A percentile compares a stretch with the other conserved stretches of the same genome.
These are phyloP conservation scores for Phainopepla nitens DNA, from an alignment of 2,113 vertebrate genomes.

Conservation along the genomic window DNA sequence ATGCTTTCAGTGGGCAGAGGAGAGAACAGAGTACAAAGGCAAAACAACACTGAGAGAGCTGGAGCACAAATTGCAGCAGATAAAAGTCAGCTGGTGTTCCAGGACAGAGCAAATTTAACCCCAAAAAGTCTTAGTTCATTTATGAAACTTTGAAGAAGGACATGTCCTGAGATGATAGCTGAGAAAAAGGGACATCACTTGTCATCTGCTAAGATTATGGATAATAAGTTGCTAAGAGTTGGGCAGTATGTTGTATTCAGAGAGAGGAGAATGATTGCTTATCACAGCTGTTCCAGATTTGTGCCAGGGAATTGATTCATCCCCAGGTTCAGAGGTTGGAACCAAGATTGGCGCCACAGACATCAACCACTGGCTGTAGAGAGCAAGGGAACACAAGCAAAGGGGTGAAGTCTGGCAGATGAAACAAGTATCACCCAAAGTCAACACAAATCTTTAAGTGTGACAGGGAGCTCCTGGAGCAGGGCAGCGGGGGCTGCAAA, in stretches of 20 bases:
- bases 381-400: background rate
- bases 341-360: background rate
- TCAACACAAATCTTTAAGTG: background rate
- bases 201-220: background rate
- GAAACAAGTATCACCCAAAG: background rate
- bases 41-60: background rate
- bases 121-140: background rate
- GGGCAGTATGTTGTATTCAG: background rate
- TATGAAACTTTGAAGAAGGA: background rate
- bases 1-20: background rate
- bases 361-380: background rate
- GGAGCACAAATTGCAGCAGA: background rate
- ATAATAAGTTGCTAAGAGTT: background rate
- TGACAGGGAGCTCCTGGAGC: background rate
- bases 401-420: background rate
- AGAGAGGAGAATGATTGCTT: background rate
- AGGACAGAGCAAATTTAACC: background rate
- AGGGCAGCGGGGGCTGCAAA: rapidly evolving
- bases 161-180: background rate
- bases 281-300: background rate
- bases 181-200: background rate
- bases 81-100: background rate
- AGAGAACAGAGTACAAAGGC: background rate
- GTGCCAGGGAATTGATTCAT: background rate
- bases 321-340: background rate